A percentile compares a stretch with the other conserved stretches of the same genome.
These are phyloP conservation scores for Lithobates pipiens DNA, from an alignment of 2,797 vertebrate species.

Conservation along the genomic window DNA sequence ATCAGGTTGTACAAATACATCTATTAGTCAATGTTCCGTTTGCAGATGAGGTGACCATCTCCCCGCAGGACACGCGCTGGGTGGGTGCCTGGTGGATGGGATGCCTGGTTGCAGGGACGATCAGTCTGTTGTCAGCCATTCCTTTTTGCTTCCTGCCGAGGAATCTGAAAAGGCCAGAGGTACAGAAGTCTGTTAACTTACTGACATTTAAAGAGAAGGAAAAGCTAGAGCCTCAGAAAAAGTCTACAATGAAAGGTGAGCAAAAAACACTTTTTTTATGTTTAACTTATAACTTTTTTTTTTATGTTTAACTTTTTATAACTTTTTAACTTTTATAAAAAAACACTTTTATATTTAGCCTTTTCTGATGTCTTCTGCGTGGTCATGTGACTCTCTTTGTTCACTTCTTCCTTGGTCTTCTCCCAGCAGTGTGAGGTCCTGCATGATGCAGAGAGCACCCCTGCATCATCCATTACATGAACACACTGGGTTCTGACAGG, in stretches of 20 bases:
- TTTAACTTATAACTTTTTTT: too few species aligned
- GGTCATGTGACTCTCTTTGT: neutral
- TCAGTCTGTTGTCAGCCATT: constrained; percentile 79
- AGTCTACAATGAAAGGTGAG: constrained; percentile 64
- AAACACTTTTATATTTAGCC: neutral
- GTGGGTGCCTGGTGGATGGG: constrained; percentile 91
- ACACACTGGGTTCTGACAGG: neutral
- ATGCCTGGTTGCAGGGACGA: constrained; percentile 79
- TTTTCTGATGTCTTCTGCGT: neutral
- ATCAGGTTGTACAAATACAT: too few species aligned
- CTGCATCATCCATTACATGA: neutral
- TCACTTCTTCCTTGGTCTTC: too few species aligned
- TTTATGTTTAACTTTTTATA: too few species aligned
- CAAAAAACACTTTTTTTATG: neutral
- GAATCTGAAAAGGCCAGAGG: constrained; percentile 75
- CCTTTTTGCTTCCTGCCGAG: constrained; percentile 88
- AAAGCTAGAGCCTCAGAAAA: neutral
- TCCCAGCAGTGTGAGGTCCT: neutral
- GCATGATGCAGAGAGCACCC: neutral
- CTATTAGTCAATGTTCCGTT: constrained; percentile 31
- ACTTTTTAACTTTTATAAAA: neutral
- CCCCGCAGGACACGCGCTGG: constrained; percentile 83
- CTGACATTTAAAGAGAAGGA: constrained; percentile 6
- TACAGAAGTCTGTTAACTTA: constrained; percentile 27
- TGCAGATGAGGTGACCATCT: constrained; percentile 82